These are phyloP conservation scores for Cetonia aurata DNA, from an alignment of 2,888 invertebrate species.

Conservation along the genomic window DNA sequence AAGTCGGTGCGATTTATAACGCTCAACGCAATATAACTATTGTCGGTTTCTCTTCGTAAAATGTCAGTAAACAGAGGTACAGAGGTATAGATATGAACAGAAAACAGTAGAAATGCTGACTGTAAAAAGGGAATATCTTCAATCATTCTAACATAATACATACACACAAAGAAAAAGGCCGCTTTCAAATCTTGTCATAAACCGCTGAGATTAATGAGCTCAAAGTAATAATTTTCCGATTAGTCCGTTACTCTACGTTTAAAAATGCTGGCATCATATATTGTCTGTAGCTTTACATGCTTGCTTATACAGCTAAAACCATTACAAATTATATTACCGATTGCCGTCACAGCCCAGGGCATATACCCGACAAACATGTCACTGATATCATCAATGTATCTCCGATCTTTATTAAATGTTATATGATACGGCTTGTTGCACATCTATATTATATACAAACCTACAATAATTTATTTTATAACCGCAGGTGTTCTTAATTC, in stretches of 20 bases:
- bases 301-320: not conserved
- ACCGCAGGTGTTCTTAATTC: constrained; percentile 28
- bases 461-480: constrained; percentile 25
- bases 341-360: constrained; percentile 25
- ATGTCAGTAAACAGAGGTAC: too few relatives aligned
- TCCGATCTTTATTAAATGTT: constrained; percentile 35
- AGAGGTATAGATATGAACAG: too few relatives aligned
- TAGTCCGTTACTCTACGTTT: not conserved
- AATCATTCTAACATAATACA: too few relatives aligned
- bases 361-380: constrained; percentile 33
- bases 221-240: constrained; percentile 5
- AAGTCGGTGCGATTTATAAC: too few relatives aligned
- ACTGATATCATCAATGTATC: constrained; percentile 31
- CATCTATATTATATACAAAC: constrained; percentile 18
- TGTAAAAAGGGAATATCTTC: too few relatives aligned
- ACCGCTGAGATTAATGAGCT: not conserved
- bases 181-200: not conserved
- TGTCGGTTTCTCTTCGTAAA: too few relatives aligned
- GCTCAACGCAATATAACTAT: too few relatives aligned
- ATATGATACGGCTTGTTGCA: constrained; percentile 30
- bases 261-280: not conserved
- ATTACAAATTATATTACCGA: constrained; percentile 15
- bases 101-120: too few relatives aligned
- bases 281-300: not conserved
- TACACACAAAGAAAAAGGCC: too few relatives aligned